Evolutionary conservation across 2,797 vertebrate species (phyloP), one percentile per base, ranked within the genome.

Genomic region (Cyclopterus lumpus): DNA sequence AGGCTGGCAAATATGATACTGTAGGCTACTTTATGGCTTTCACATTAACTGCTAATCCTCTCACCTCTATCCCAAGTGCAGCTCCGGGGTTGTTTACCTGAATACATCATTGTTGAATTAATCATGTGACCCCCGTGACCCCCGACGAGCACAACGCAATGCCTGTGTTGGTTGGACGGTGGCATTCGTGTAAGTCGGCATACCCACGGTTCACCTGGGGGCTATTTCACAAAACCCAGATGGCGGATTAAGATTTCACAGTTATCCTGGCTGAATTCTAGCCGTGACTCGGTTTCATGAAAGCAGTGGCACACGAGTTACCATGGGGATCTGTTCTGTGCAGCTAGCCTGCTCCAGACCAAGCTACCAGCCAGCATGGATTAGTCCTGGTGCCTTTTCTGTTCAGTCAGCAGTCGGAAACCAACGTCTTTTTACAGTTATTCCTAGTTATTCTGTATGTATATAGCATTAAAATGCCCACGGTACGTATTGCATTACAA

Each of bases 1-100:
- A 30, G 8, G 55, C 59, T 65, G 73, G 34, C 85, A 71, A 75
- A 75, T 62, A 77, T 64, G n/a, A n/a, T 15, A 38, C 54, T 74
- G 26, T 63, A 26, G 49, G 8, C 24, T 26, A 32, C 32, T 22
- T 28, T 49, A 66, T 65, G 54, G 51, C 10, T 75, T 73, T 81
- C 49, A 63, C 32, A 79, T 66, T 58, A 54, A 5, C 40, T 8
- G 10, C 2, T 46, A 55, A 75, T 79, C 65, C 26, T 62, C 69
- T 80, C 49, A 85, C 67, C 58, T 74, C 38, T 32, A 14, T 64
- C 9, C 22, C 69, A 60, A 66, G 38, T 55, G n/a, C 58, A 67
- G 54, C 60, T 67, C 34, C 1, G 1, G 20, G 32, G 32, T 15
- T 42, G 11, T 64, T 75, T 8, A 36, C 24, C 3, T 53, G 36